These are phyloP conservation scores for Lumbricus terrestris DNA, from an alignment of 2,888 invertebrate species.

Conservation along the genomic window DNA sequence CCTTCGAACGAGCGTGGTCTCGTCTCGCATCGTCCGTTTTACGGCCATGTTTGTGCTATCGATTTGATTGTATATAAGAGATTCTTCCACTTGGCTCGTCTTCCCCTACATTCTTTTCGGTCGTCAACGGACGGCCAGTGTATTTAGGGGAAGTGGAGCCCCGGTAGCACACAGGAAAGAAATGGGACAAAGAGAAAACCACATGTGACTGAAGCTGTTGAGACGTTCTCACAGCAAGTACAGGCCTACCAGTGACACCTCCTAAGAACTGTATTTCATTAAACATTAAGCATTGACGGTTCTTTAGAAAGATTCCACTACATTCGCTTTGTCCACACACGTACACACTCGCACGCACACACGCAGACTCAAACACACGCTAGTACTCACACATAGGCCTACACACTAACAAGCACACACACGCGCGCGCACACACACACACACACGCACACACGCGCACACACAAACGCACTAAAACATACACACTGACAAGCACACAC, in stretches of 20 bases:
- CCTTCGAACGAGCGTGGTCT: background rate
- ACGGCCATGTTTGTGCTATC: slow-evolving; percentile 3
- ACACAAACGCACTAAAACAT: too few species aligned
- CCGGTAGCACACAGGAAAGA: background rate
- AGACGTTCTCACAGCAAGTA: background rate
- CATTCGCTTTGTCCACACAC: background rate
- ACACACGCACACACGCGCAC: too few species aligned
- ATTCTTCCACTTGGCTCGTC: background rate
- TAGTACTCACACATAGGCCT: too few species aligned
- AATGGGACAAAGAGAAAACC: background rate
- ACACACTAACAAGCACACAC: background rate
- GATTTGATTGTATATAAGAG: slow-evolving; percentile 3
- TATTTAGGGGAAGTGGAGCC: background rate
- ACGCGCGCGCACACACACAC: background rate
- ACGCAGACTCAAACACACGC: too few species aligned
- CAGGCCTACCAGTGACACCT: background rate
- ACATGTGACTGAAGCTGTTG: background rate
- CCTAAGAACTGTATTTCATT: background rate
- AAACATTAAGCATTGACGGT: background rate
- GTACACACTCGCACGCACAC: background rate
- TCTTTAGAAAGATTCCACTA: background rate
- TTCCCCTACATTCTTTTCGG: background rate
- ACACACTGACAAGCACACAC: too few species aligned
- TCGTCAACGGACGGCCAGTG: background rate
- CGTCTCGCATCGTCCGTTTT: background rate